Percentiles rank a stretch among this genome's conserved stretches.
phyloP scores from a whole-genome alignment of 2,113 vertebrate species.

The Petromus typicus region DNA sequence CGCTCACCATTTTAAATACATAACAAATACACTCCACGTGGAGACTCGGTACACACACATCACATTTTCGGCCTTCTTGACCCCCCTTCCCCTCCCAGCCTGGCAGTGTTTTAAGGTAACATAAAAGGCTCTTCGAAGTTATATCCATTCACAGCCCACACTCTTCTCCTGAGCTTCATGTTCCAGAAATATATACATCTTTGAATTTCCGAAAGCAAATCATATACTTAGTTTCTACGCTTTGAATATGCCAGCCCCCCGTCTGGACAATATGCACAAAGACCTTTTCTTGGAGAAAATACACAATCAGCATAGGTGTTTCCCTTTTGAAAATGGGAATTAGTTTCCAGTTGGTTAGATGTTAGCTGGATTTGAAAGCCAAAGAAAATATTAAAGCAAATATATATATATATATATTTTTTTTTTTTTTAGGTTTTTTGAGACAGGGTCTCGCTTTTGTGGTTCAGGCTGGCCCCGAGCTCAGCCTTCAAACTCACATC shows the following conservation, averaged over 20 bases:
- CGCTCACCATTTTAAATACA: not conserved
- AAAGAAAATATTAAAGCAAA: constrained; percentile 47
- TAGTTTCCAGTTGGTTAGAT: not conserved
- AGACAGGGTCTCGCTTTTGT: no score
- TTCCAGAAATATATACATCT: constrained; percentile 1
- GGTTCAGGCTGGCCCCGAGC: no score
- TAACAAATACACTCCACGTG: not conserved
- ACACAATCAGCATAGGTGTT: not conserved
- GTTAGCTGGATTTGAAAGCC: constrained; percentile 41
- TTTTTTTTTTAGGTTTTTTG: no score
- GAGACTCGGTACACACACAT: not conserved
- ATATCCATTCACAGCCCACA: not conserved
- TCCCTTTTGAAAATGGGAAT: constrained; percentile 32
- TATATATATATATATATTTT: constrained; percentile 47
- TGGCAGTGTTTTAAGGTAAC: not conserved
- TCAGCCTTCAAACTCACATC: no score
- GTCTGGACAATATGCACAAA: not conserved
- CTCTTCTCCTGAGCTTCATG: not conserved
- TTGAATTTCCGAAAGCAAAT: constrained; percentile 20
- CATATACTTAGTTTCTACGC: not conserved
- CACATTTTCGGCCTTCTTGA: not conserved
- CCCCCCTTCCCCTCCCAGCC: not conserved
- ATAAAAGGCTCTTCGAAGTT: not conserved
- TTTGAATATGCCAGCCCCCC: not conserved
- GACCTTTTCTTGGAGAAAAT: constrained; percentile 24